These are phyloP conservation scores for Oceanites oceanicus DNA, from an alignment of 2,113 vertebrate genomes.

Conservation along the genomic window DNA sequence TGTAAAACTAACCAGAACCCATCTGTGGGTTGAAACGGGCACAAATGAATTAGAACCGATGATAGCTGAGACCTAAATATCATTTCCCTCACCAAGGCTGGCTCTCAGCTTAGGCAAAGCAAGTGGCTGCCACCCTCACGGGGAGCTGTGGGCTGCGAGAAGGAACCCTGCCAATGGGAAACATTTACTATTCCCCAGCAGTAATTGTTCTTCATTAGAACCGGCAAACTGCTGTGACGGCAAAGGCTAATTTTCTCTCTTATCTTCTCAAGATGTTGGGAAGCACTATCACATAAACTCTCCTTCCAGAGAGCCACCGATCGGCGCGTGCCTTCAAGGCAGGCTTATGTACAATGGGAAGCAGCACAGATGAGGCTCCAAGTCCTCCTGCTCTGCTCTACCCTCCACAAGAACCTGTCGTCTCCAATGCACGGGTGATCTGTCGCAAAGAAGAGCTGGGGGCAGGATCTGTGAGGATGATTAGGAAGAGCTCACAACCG, in stretches of 20 bases:
- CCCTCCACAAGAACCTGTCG: neutral
- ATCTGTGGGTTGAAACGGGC: neutral
- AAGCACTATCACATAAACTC: neutral
- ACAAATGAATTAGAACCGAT: neutral
- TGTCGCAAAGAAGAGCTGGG: neutral
- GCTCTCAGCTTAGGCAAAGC: neutral
- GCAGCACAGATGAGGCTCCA: neutral
- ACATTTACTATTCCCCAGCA: neutral
- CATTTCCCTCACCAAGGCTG: neutral
- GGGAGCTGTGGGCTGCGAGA: neutral
- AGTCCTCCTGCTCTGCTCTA: neutral
- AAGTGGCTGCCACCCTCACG: neutral
- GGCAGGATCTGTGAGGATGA: too few species aligned
- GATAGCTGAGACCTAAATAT: neutral
- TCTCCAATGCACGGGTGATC: rapidly evolving
- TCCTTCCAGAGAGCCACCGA: too few species aligned
- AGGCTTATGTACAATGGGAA: neutral
- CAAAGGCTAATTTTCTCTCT: neutral
- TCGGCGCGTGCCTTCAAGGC: rapidly evolving
- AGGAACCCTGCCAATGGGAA: neutral
- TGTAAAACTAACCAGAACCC: neutral
- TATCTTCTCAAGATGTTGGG: neutral
- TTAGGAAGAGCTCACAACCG: neutral
- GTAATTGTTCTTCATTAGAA: neutral
- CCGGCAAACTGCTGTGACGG: neutral